Conservation (phyloP, 1,140 invertebrate species). For the Araneus ventricosus region DNA sequence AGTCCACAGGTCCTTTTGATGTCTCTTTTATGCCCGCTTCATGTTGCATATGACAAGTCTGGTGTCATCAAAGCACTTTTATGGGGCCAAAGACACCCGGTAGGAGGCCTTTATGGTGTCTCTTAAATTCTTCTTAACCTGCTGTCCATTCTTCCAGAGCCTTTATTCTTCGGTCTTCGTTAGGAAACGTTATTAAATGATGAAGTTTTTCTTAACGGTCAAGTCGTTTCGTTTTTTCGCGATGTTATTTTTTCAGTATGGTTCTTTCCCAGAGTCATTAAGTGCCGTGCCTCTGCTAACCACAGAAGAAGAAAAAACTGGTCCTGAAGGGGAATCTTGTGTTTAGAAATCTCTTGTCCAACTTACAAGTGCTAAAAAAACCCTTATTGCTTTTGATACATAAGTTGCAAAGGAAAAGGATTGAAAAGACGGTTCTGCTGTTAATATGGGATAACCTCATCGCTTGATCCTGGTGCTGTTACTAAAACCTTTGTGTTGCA, state of each 20-base stretch:
- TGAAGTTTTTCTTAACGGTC: not conserved
- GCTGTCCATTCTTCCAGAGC: not conserved
- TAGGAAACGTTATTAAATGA: not conserved
- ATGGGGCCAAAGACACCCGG: slow-evolving; percentile 69
- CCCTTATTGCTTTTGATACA: too few species aligned
- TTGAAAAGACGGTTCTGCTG: too few species aligned
- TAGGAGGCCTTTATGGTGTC: slow-evolving; percentile 39
- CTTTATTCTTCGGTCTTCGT: not conserved
- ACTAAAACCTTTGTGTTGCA: too few species aligned
- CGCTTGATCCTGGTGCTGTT: too few species aligned
- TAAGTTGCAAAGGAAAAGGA: too few species aligned
- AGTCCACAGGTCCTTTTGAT: slow-evolving; percentile 46
- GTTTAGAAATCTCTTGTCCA: too few species aligned
- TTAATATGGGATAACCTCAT: too few species aligned
- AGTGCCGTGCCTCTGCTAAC: too few species aligned
- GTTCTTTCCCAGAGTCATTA: not conserved
- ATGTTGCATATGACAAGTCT: slow-evolving; percentile 64
- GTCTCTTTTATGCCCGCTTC: slow-evolving; percentile 61
- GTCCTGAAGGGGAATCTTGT: too few species aligned
- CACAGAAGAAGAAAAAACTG: too few species aligned
- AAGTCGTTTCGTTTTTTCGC: not conserved
- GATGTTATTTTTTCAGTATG: not conserved
- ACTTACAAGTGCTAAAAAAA: too few species aligned
- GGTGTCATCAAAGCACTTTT: slow-evolving; percentile 58
- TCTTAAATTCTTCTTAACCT: slow-evolving; percentile 4